A percentile compares a stretch with the other conserved stretches of the same genome.
Conservation (phyloP, 30 jellyfish, hydroid and myxozoan genomes). For the Cassiopea andromeda region DNA sequence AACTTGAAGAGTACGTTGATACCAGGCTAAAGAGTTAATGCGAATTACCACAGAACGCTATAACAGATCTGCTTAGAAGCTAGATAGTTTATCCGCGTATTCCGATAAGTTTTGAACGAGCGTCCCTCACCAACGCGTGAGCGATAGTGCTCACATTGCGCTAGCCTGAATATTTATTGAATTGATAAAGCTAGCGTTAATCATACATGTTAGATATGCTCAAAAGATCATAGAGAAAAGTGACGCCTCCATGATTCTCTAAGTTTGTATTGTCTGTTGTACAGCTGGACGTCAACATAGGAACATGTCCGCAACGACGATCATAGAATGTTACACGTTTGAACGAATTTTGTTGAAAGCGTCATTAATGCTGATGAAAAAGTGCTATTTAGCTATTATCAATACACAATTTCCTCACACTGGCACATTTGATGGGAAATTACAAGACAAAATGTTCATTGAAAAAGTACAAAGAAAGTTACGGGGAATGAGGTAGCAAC, state of each 20-base stretch:
- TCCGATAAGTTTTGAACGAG: neutral
- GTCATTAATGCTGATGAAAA: neutral
- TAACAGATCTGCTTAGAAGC: neutral
- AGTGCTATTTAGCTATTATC: neutral
- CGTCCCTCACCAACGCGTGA: neutral
- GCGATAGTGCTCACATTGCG: neutral
- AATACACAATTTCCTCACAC: slow-evolving; percentile 13
- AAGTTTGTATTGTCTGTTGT: slow-evolving; percentile 40
- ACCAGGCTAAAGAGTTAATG: neutral
- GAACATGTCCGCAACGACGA: slow-evolving; percentile 58
- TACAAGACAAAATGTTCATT: slow-evolving; percentile 49
- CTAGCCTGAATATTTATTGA: slow-evolving; percentile 41
- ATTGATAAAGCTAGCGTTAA: slow-evolving; percentile 52
- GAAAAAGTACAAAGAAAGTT: slow-evolving; percentile 49
- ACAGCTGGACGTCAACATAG: slow-evolving; percentile 63
- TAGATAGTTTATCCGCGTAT: neutral
- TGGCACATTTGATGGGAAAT: slow-evolving; percentile 59
- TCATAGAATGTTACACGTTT: slow-evolving; percentile 32
- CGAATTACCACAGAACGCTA: neutral
- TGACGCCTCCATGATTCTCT: slow-evolving; percentile 67
- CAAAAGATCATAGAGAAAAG: slow-evolving; percentile 67
- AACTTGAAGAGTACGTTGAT: neutral
- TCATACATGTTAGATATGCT: slow-evolving; percentile 61
- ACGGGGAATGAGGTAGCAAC: slow-evolving; percentile 63
- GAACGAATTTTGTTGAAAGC: slow-evolving; percentile 2